Conservation (phyloP, 2,797 vertebrate genomes). For the Ptychobarbus kaznakovi region DNA sequence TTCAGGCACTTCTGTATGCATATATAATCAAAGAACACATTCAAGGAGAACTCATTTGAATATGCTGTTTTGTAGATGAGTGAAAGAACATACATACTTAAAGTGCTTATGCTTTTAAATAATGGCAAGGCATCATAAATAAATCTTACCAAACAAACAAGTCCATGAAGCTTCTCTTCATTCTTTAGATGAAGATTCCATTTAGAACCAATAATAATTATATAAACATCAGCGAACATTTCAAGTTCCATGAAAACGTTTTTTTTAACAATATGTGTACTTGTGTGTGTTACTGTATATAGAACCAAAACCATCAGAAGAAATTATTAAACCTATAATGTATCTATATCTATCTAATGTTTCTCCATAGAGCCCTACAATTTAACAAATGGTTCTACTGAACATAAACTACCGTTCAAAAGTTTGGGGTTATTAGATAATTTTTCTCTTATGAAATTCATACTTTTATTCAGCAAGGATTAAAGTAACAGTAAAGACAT, state of each 20-base stretch:
- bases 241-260: background rate
- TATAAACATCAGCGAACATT: background rate
- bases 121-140: too few relatives aligned
- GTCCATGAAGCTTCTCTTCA: too few relatives aligned
- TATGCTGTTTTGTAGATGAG: background rate
- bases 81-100: background rate
- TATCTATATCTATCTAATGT: background rate
- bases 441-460: background rate
- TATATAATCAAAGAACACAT: background rate
- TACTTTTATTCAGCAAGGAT: background rate
- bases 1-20: conserved; percentile 29
- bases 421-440: background rate
- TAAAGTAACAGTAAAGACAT: background rate
- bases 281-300: background rate
- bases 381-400: too few relatives aligned
- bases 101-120: background rate
- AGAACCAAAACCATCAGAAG: background rate
- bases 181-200: background rate
- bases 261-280: background rate
- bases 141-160: background rate
- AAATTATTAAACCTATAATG: background rate
- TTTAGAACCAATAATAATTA: background rate
- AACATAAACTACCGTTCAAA: background rate
- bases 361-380: background rate
- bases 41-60: background rate